Evolutionary conservation across 2,888 invertebrate genomes (phyloP).

Genomic region (Lasioglossum villosulum): DNA sequence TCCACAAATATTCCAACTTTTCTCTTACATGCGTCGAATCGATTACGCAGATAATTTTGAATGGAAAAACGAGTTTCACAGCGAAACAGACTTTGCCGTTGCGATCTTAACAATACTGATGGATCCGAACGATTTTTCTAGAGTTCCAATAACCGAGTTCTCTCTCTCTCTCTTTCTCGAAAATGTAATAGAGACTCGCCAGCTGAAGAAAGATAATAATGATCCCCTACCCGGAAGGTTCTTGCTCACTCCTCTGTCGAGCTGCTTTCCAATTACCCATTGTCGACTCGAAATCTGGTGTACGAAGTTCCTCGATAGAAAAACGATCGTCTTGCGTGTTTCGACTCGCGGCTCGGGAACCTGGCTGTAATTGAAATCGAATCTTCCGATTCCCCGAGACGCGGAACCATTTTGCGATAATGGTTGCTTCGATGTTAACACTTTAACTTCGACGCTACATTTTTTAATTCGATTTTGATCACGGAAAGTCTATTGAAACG

Average conservation of each 20-base stretch:
- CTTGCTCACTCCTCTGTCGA: slow-evolving; percentile 3
- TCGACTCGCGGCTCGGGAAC: slow-evolving; percentile 20
- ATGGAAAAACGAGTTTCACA: background rate
- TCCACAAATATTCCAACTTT: no score
- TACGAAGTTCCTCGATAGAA: slow-evolving; percentile 31
- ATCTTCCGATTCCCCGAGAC: slow-evolving; percentile 25
- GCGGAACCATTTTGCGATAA: slow-evolving; percentile 40
- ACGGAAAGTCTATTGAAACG: background rate
- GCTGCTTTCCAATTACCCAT: slow-evolving; percentile 44
- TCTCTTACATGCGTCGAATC: background rate
- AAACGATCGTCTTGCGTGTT: slow-evolving; percentile 48
- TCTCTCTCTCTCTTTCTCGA: background rate
- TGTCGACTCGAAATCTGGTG: slow-evolving; percentile 47
- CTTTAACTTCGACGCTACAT: background rate
- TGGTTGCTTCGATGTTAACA: background rate
- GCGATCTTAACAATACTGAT: slow-evolving; percentile 24
- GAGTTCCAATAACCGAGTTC: slow-evolving; percentile 49
- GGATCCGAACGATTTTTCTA: slow-evolving; percentile 54
- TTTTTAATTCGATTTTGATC: background rate
- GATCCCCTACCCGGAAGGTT: background rate
- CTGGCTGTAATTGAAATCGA: slow-evolving; percentile 32
- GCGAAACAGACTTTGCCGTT: background rate
- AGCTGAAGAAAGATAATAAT: slow-evolving; percentile 34
- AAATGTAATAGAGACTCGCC: slow-evolving; percentile 44
- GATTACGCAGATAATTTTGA: background rate